A percentile compares a stretch with the other conserved stretches of the same genome.
Conservation (phyloP, 2,113 vertebrate species). For the Platycercus adscitus region DNA sequence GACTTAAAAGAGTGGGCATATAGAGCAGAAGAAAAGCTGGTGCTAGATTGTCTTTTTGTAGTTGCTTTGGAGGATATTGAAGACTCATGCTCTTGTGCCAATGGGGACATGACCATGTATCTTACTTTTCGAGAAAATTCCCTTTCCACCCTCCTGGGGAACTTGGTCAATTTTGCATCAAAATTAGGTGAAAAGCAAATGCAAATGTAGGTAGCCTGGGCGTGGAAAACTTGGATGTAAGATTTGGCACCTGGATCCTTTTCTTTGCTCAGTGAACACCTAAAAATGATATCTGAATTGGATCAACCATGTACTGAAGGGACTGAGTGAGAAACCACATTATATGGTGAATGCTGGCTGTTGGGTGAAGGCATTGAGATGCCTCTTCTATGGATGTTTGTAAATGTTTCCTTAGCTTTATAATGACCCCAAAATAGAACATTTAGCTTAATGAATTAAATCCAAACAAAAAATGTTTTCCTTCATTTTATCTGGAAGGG, state of each 20-base stretch:
- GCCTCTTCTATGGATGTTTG: not conserved
- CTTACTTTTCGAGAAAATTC: not conserved
- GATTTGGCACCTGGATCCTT: not conserved
- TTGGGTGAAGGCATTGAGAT: not conserved
- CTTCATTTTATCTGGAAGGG: not conserved
- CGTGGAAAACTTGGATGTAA: not conserved
- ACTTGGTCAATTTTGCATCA: not conserved
- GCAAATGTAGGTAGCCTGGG: not conserved
- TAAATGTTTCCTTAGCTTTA: not conserved
- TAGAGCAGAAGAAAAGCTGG: not conserved
- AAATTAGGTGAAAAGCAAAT: not conserved
- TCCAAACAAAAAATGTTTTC: not conserved
- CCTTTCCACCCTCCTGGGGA: not conserved
- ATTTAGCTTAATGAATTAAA: not conserved
- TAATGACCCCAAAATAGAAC: not conserved
- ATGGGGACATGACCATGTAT: fast-evolving
- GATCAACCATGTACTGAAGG: not conserved
- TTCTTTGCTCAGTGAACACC: not conserved
- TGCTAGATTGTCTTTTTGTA: not conserved
- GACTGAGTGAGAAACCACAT: not conserved
- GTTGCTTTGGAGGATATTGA: not conserved
- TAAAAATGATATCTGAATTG: not conserved
- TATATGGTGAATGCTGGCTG: not conserved
- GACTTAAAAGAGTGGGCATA: not conserved
- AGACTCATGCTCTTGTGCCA: not conserved